These are phyloP conservation scores for Herpailurus yagouaroundi DNA, from an alignment of 2,113 vertebrate species.

Conservation along the genomic window DNA sequence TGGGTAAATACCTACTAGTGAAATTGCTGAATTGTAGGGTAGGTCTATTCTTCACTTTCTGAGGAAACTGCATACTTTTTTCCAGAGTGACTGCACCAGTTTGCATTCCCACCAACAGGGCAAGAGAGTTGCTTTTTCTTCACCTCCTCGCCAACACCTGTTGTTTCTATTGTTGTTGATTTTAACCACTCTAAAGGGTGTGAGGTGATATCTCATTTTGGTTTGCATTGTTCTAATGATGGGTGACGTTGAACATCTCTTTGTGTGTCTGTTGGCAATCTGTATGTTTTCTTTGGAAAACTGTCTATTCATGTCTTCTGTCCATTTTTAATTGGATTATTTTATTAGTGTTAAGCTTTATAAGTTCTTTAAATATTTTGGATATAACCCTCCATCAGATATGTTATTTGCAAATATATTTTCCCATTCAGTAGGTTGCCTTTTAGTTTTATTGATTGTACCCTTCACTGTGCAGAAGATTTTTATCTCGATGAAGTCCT, in stretches of 20 bases:
- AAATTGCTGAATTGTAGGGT: neutral
- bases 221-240: neutral
- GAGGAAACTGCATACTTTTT: neutral
- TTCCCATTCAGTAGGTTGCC: neutral
- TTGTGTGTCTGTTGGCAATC: neutral
- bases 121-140: neutral
- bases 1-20: neutral
- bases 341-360: neutral
- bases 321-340: neutral
- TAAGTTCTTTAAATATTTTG: neutral
- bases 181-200: neutral
- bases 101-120: neutral
- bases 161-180: neutral
- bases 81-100: neutral
- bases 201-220: neutral
- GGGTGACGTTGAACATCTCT: neutral
- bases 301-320: neutral
- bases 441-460: neutral
- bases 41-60: neutral
- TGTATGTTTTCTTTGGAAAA: neutral
- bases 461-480: neutral
- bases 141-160: neutral
- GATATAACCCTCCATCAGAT: neutral
- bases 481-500: neutral
- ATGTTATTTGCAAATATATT: neutral